Evolutionary conservation across 2,888 invertebrate species (phyloP).

Genomic region (Lasioglossum villosulum): DNA sequence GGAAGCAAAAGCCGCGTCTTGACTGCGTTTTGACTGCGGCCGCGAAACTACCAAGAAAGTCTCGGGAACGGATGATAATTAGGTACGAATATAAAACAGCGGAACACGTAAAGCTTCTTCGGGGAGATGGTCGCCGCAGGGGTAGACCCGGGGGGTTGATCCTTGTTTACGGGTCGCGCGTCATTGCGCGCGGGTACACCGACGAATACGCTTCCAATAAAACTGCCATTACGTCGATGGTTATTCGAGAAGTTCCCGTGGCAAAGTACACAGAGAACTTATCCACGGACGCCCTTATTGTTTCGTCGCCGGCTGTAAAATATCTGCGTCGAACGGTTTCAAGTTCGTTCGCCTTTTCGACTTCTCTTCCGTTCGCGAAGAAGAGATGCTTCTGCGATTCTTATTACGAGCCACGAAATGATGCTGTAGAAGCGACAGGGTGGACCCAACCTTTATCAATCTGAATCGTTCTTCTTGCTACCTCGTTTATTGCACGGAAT

Average conservation of each 20-base stretch:
- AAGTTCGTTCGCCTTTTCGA: not conserved
- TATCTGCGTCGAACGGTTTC: conserved; percentile 48
- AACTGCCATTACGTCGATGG: conserved; percentile 80
- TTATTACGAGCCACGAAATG: not conserved
- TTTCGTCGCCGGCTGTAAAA: conserved; percentile 69
- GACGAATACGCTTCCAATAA: conserved; percentile 80
- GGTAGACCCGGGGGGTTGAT: conserved; percentile 51
- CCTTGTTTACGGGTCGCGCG: conserved; percentile 81
- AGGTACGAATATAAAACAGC: conserved; percentile 69
- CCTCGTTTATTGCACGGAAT: not conserved
- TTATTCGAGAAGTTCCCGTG: conserved; percentile 77
- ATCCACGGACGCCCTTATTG: conserved; percentile 63
- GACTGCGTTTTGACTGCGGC: conserved; percentile 31
- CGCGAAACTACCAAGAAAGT: conserved; percentile 44
- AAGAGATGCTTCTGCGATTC: not conserved
- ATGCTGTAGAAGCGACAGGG: not conserved
- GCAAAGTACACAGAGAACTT: conserved; percentile 71
- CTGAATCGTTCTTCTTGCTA: not conserved
- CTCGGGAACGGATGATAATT: conserved; percentile 64
- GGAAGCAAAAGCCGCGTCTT: conserved; percentile 41
- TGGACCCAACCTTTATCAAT: not conserved
- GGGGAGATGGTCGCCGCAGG: conserved; percentile 17
- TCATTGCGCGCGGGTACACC: conserved; percentile 77
- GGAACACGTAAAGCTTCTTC: conserved; percentile 64
- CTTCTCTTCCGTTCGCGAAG: conserved; percentile 51